phyloP scores from a whole-genome alignment of 2,113 vertebrate species.

The Anser cygnoides region DNA sequence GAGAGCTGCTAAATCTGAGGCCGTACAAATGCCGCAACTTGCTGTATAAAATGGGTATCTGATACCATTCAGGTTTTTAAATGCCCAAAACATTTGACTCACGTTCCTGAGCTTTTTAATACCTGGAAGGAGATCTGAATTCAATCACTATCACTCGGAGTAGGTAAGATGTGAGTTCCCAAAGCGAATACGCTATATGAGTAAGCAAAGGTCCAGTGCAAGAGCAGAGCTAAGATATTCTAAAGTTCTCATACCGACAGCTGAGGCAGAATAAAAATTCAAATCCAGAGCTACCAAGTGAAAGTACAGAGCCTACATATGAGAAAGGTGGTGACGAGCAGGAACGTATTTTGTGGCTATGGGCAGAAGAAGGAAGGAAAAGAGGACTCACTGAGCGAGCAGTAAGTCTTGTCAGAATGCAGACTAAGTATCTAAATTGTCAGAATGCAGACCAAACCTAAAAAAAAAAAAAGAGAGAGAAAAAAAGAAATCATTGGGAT shows the following conservation, averaged over 20 bases:
- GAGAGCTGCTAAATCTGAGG: neutral
- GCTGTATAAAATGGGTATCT: neutral
- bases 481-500: neutral
- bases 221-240: neutral
- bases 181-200: neutral
- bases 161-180: neutral
- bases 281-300: neutral
- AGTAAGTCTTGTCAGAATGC: neutral
- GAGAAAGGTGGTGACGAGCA: neutral
- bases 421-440: neutral
- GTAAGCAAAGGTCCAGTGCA: neutral
- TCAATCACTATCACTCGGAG: neutral
- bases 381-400: neutral
- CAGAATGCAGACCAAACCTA: neutral
- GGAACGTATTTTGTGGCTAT: neutral
- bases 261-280: neutral
- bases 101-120: neutral
- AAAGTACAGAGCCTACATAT: neutral
- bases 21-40: neutral
- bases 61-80: neutral
- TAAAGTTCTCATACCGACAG: neutral
- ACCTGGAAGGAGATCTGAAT: neutral
- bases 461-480: neutral
- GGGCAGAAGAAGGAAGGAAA: neutral
- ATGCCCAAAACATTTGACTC: neutral